Evolutionary conservation across 2,797 vertebrate species (phyloP).

Genomic region (Chelidonichthys spinosus): DNA sequence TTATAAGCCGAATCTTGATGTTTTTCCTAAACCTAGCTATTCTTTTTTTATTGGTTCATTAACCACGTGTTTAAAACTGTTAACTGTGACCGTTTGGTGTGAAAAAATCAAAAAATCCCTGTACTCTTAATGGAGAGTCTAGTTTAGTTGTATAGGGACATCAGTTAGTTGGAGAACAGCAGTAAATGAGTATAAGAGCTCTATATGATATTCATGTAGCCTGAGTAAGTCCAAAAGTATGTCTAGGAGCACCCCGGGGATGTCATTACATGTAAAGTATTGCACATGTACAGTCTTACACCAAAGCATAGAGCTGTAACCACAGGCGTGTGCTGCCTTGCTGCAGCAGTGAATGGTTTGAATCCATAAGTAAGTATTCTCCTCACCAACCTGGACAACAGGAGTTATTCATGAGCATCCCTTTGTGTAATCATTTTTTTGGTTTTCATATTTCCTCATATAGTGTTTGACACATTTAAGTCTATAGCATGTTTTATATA

Average conservation of each 20-base stretch:
- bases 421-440: neutral
- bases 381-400: neutral
- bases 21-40: too few relatives aligned
- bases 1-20: too few relatives aligned
- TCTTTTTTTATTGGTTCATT: too few relatives aligned
- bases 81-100: too few relatives aligned
- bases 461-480: neutral
- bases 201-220: neutral
- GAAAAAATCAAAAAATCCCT: too few relatives aligned
- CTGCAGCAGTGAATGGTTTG: neutral
- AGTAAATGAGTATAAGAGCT: neutral
- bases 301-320: neutral
- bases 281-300: neutral
- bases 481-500: too few relatives aligned
- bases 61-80: too few relatives aligned
- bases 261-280: conserved; percentile 11
- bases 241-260: neutral
- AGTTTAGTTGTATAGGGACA: too few relatives aligned
- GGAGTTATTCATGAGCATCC: neutral
- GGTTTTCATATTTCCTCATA: too few relatives aligned
- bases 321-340: neutral
- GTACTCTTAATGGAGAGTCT: too few relatives aligned
- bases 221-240: neutral
- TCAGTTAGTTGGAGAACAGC: neutral
- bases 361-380: neutral